Percentiles rank a stretch among this genome's conserved stretches.
Evolutionary conservation across 2,888 invertebrate species (phyloP).

Genomic region (Hipparchia sbordonii): DNA sequence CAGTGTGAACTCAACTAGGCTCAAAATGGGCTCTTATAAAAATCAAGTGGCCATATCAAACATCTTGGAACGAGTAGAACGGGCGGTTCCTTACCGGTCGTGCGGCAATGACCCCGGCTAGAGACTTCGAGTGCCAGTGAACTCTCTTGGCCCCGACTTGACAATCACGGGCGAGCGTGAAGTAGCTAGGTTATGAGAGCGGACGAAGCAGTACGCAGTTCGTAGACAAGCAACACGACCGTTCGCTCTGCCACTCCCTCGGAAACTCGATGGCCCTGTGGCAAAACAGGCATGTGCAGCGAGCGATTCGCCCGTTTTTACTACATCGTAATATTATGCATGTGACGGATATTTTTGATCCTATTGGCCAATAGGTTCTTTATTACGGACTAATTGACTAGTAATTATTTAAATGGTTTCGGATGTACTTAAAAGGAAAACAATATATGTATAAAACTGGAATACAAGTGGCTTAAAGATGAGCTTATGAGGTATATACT

Average conservation of each 20-base stretch:
- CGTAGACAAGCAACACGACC: slow-evolving; percentile 51
- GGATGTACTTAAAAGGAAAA: too few relatives aligned
- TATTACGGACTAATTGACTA: too few relatives aligned
- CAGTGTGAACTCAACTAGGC: not conserved
- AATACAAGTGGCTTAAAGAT: too few relatives aligned
- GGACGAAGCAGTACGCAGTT: slow-evolving; percentile 42
- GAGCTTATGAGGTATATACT: too few relatives aligned
- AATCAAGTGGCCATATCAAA: slow-evolving; percentile 16
- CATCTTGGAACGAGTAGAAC: slow-evolving; percentile 24
- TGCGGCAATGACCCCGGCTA: slow-evolving; percentile 59
- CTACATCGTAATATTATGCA: slow-evolving; percentile 1
- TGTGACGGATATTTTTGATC: not conserved
- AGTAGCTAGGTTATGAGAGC: slow-evolving; percentile 57
- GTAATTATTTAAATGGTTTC: too few relatives aligned
- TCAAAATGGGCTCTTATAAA: slow-evolving; percentile 12
- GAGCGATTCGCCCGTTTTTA: slow-evolving; percentile 13
- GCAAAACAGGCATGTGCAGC: slow-evolving; percentile 32
- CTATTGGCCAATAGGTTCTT: too few relatives aligned
- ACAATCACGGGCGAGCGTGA: slow-evolving; percentile 48
- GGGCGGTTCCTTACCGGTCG: slow-evolving; percentile 50
- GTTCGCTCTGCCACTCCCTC: slow-evolving; percentile 55
- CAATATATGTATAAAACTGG: too few relatives aligned
- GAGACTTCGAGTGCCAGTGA: slow-evolving; percentile 58
- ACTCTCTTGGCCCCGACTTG: slow-evolving; percentile 60
- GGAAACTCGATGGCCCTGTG: slow-evolving; percentile 50